A percentile compares a stretch with the other conserved stretches of the same genome.
These are phyloP conservation scores for Pteria penguin DNA, from an alignment of 2,888 invertebrate species.

Conservation along the genomic window DNA sequence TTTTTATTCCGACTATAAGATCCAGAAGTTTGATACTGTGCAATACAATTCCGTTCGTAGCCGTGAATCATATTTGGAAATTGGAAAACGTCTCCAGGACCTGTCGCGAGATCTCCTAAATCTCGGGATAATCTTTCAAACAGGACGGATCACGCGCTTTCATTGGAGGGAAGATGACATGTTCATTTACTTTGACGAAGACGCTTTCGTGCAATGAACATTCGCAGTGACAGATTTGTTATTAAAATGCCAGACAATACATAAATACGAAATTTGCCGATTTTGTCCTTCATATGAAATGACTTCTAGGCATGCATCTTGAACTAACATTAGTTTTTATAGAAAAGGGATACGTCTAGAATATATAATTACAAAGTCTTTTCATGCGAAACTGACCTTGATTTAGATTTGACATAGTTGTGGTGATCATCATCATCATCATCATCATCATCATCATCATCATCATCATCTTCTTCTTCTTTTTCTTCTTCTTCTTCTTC, in stretches of 20 bases:
- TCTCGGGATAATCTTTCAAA: neutral
- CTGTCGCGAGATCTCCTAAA: neutral
- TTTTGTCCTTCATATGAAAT: too few relatives aligned
- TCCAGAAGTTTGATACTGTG: too few relatives aligned
- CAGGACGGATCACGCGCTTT: neutral
- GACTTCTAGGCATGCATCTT: too few relatives aligned
- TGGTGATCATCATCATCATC: slow-evolving; percentile 12
- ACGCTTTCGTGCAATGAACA: slow-evolving; percentile 17
- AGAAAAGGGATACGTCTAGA: too few relatives aligned
- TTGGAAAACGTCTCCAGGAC: neutral
- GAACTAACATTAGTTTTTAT: too few relatives aligned
- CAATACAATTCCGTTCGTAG: too few relatives aligned
- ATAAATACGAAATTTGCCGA: slow-evolving; percentile 17
- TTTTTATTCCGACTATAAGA: too few relatives aligned
- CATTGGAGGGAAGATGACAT: slow-evolving; percentile 2
- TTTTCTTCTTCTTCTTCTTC: too few relatives aligned
- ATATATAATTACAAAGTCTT: too few relatives aligned
- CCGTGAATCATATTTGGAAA: neutral
- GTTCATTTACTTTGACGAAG: slow-evolving; percentile 25
- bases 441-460: slow-evolving; percentile 10
- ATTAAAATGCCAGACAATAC: slow-evolving; percentile 25
- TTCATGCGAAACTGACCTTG: too few relatives aligned
- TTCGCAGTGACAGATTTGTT: slow-evolving; percentile 2
- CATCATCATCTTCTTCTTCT: neutral
- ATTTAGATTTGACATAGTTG: too few relatives aligned